These are phyloP conservation scores for Nephrotoma flavescens DNA, from an alignment of 2,888 invertebrate species.

Conservation along the genomic window DNA sequence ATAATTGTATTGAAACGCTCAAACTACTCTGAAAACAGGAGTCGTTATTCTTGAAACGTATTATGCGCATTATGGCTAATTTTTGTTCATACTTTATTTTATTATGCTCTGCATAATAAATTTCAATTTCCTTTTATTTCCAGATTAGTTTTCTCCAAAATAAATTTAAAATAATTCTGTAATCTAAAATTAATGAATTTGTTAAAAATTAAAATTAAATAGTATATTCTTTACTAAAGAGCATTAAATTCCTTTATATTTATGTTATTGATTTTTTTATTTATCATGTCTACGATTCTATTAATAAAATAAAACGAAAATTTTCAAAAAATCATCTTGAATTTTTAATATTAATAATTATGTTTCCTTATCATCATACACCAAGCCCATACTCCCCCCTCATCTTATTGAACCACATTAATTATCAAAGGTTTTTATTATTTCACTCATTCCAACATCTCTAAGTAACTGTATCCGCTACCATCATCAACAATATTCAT, in stretches of 20 bases:
- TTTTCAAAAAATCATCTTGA: neutral
- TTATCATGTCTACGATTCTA: neutral
- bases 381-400: neutral
- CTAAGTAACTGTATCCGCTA: neutral
- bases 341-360: neutral
- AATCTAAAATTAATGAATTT: neutral
- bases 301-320: neutral
- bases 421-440: neutral
- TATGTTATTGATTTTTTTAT: neutral
- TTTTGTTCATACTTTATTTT: no score
- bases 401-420: neutral
- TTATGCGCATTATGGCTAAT: no score
- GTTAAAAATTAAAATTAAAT: neutral
- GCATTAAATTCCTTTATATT: neutral
- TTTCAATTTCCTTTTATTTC: no score
- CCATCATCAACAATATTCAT: neutral
- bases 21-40: no score
- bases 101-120: no score
- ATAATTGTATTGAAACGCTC: no score
- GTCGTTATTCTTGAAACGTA: no score
- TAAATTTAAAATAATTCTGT: neutral
- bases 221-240: neutral
- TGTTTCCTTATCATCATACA: neutral
- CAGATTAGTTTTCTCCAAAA: no score
- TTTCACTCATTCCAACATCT: neutral